Conservation (phyloP, 1,140 invertebrate species). For the Drosophila subpulchrella region DNA sequence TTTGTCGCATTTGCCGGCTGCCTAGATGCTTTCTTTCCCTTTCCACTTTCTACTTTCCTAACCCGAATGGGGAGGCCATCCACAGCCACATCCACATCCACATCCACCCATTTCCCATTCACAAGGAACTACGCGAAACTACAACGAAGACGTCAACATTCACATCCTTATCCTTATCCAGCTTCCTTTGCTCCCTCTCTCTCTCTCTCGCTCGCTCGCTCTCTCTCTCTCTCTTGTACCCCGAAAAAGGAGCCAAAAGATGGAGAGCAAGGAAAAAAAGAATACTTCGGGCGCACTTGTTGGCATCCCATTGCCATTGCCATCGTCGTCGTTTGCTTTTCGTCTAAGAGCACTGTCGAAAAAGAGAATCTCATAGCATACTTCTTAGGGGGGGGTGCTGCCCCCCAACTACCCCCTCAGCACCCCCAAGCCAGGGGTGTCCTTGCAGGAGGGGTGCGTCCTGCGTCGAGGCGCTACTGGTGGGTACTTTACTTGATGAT, state of each 20-base stretch:
- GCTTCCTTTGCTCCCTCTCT: slow-evolving; percentile 2
- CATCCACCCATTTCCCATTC: background rate
- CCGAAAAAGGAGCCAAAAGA: slow-evolving; percentile 11
- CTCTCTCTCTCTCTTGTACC: slow-evolving; percentile 6
- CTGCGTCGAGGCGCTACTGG: slow-evolving; percentile 73
- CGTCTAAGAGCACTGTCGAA: slow-evolving; percentile 58
- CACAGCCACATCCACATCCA: background rate
- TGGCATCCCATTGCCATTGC: slow-evolving; percentile 60
- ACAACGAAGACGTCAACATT: slow-evolving; percentile 74
- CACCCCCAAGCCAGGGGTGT: background rate
- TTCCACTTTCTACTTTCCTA: background rate
- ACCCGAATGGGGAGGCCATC: background rate
- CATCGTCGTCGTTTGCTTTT: slow-evolving; percentile 15
- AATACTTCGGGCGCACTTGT: slow-evolving; percentile 73
- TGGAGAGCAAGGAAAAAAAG: slow-evolving; percentile 30
- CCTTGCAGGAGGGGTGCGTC: slow-evolving; percentile 22
- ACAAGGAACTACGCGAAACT: slow-evolving; percentile 56
- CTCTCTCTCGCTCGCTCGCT: background rate
- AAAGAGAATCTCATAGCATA: slow-evolving; percentile 45
- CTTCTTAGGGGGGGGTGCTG: slow-evolving; percentile 13
- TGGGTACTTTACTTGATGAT: slow-evolving; percentile 84
- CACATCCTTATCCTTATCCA: slow-evolving; percentile 34
- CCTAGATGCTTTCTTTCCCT: background rate
- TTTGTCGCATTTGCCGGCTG: slow-evolving; percentile 67
- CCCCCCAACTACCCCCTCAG: too few relatives aligned